Evolutionary conservation across 2,113 vertebrate species (phyloP).

Genomic region (Neogale vison): DNA sequence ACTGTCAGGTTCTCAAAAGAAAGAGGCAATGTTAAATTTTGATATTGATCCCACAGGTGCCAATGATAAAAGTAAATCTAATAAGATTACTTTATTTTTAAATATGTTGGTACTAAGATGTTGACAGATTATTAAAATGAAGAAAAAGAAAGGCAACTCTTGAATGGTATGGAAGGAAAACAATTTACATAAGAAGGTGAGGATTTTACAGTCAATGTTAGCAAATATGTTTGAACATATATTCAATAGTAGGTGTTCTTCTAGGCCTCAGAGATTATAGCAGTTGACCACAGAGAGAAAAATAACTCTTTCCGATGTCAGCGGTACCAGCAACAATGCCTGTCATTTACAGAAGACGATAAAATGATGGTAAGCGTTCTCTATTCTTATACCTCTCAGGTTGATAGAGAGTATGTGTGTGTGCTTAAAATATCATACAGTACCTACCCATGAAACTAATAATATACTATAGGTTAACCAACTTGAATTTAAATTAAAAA

Average conservation of each 20-base stretch:
- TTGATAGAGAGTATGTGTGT: neutral
- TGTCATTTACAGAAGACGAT: neutral
- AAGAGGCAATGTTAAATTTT: neutral
- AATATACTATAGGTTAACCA: neutral
- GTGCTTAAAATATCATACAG: neutral
- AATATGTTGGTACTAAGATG: neutral
- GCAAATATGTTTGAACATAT: neutral
- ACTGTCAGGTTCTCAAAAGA: neutral
- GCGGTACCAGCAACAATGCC: neutral
- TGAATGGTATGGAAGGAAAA: neutral
- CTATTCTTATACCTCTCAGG: neutral
- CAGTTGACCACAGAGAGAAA: neutral
- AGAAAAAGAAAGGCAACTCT: neutral
- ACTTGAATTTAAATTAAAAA: neutral
- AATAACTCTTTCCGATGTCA: neutral
- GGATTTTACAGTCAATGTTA: neutral
- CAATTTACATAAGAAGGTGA: neutral
- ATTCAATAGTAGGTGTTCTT: neutral
- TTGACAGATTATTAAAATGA: neutral
- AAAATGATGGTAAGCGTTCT: neutral
- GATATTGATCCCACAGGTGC: neutral
- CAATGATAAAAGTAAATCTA: neutral
- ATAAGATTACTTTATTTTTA: neutral
- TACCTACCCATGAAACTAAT: neutral
- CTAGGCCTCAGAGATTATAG: neutral